A percentile compares a stretch with the other conserved stretches of the same genome.
These are phyloP conservation scores for Idaea biselata DNA, from an alignment of 2,888 invertebrate species.

Conservation along the genomic window DNA sequence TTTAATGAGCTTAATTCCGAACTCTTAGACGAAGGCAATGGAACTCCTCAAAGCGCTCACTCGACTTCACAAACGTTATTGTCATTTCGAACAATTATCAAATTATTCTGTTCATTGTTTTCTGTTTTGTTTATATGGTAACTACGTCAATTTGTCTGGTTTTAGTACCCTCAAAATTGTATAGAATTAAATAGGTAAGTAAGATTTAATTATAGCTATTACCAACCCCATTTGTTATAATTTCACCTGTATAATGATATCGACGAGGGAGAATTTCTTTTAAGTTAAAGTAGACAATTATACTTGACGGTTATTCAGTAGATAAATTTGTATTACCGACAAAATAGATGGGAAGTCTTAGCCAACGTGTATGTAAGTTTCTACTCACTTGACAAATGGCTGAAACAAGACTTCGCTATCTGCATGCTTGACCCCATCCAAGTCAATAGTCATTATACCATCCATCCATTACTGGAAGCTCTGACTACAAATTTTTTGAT, in stretches of 20 bases:
- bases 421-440: background rate
- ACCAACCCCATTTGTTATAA: too few species aligned
- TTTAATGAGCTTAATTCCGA: background rate
- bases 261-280: too few species aligned
- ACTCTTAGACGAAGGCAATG: background rate
- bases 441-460: constrained; percentile 4
- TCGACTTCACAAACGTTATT: background rate
- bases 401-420: constrained; percentile 1
- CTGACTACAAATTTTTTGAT: background rate
- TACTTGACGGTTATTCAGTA: too few species aligned
- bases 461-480: background rate
- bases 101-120: background rate
- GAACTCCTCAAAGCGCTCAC: background rate
- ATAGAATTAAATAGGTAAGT: background rate
- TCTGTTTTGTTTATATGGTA: background rate
- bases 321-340: background rate
- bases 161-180: background rate
- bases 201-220: background rate
- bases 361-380: background rate
- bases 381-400: background rate
- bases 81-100: background rate
- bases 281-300: too few species aligned
- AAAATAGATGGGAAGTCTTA: background rate
- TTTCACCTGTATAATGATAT: too few species aligned
- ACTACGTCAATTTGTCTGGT: background rate